Base-by-base conservation (phyloP, 2,888 invertebrate species). In the Scrobipalpa atriplicella region DNA sequence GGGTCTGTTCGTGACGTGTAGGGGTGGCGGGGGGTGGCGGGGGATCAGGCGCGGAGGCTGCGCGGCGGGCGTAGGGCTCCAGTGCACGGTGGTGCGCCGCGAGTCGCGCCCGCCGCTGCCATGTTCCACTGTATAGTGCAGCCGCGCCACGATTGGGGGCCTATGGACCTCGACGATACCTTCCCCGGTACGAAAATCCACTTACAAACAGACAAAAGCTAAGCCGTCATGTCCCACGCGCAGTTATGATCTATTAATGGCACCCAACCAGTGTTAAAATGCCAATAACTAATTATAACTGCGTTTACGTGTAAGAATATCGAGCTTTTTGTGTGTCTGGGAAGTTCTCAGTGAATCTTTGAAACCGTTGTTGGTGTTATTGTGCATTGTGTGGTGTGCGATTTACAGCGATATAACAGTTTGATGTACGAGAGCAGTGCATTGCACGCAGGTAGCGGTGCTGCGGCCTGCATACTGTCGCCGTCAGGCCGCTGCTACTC, bases 71-170 rank as follows among this genome's bases (percentile, higher is more conserved):
- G 67, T 67, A 69, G 68, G 29, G 29, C 29, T 29, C 29, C 75
- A 72, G 78, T 76, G 78, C 78, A 76, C 75, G 71, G 75, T 75
- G 71, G 67, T 71, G 76, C 72, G 71, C 75, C 74, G 62, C 62
- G 21, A 43, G 19, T 43, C 54, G 52, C 76, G 68, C 71, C 67
- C 70, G 77, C 74, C 73, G 64, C 69, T 73, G 78, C 79, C 82
- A 96, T 96, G 96, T 96, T 96, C 91, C 96, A 96, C 93, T 96
- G 96, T 88, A 96, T 96, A 80, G 96, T 96, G 83, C 96, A 96
- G 92, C 96, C 96, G 90, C 94, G 94, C 81, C 95, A 95, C 84
- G 96, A 95, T 83, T 96, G 96, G 96, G 94, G 95, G 72, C 93
- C 94, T 80, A 95, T 94, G 82, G 95, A 95, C 72, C 95, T 96